These are phyloP conservation scores for Heliconius sara DNA, from an alignment of 2,888 invertebrate species.

Conservation along the genomic window DNA sequence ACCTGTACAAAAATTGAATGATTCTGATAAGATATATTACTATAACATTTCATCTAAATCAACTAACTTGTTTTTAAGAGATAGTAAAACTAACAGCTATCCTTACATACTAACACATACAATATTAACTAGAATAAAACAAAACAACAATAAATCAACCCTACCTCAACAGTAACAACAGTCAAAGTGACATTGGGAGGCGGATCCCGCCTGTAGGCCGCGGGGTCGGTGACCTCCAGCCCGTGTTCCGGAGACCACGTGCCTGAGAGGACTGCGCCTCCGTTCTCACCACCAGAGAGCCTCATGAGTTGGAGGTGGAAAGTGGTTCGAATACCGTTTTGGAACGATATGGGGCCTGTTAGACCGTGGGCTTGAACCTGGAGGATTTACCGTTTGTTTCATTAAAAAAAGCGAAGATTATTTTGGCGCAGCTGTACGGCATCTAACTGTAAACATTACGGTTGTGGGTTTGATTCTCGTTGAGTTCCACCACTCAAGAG, in stretches of 20 bases:
- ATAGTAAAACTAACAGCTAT: no score
- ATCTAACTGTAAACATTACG: no score
- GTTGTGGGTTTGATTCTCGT: neutral
- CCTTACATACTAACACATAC: neutral
- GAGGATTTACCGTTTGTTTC: slow-evolving; percentile 19
- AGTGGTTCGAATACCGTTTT: slow-evolving; percentile 91
- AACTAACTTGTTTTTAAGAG: no score
- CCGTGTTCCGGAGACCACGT: slow-evolving; percentile 90
- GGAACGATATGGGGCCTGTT: slow-evolving; percentile 94
- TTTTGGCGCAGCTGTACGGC: neutral
- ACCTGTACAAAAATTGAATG: no score
- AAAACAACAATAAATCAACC: slow-evolving; percentile 22
- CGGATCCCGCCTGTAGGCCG: slow-evolving; percentile 92
- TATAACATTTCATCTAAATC: no score
- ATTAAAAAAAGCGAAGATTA: neutral
- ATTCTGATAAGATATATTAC: no score
- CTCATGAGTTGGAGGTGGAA: slow-evolving; percentile 94
- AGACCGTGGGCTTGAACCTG: slow-evolving; percentile 93
- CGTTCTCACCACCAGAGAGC: slow-evolving; percentile 87
- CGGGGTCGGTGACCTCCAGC: slow-evolving; percentile 92
- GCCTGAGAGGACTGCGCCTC: slow-evolving; percentile 89
- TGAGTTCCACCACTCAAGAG: neutral
- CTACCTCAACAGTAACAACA: slow-evolving; percentile 95
- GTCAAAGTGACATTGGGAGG: slow-evolving; percentile 93
- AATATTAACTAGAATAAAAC: neutral